Base-by-base conservation (phyloP, 92 coral and sea anemone species). In the Diadumene lineata region DNA sequence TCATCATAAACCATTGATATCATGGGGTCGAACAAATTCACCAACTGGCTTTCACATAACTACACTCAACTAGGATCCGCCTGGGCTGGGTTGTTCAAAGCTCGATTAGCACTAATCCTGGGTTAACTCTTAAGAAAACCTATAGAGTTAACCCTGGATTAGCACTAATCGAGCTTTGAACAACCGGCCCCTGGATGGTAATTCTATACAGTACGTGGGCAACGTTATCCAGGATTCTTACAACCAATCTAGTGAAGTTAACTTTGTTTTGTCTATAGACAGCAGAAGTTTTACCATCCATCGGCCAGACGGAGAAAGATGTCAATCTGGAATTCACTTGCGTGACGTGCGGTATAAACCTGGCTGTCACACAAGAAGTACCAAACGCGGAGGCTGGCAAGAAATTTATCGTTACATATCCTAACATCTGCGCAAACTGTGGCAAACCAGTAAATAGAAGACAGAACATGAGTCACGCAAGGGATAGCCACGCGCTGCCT, bases 261-360 rank as follows among this genome's bases (percentile, higher is more conserved):
- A 18, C 10, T 58, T 23, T 33, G 31, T 48, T 31, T 60, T 56
- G n/a, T 11, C 17, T 15, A 27, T 51, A 91, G 97, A 83, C 87
- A 26, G 77, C 82, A 29, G 90, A 91, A 31, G 86, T 84, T 0
- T 72, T 91, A 30, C 97, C 97, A 28, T 77, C 82, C 23, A 82
- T 87, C 28, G 82, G 88, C 23, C 81, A 76, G 44, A 79, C 69
- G 11, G 63, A 74, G 8, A 76, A 81, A 0, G 90, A 91, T 4
- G 65, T 78, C 32, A 65, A 79, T 10, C 58, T 90, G n/a, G 80
- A 55, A n/a, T 69, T 81, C 79, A 67, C 58, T 11, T 91, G 97
- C 62, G 34, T 71, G 4, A 72, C 77, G 11, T 91, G 97, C 57
- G 78, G 86, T 43, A 82, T 73, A 1, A 79, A 44, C 61, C 67